Base-by-base conservation (phyloP, 2,113 vertebrate genomes). In the Centropus unirufus region DNA sequence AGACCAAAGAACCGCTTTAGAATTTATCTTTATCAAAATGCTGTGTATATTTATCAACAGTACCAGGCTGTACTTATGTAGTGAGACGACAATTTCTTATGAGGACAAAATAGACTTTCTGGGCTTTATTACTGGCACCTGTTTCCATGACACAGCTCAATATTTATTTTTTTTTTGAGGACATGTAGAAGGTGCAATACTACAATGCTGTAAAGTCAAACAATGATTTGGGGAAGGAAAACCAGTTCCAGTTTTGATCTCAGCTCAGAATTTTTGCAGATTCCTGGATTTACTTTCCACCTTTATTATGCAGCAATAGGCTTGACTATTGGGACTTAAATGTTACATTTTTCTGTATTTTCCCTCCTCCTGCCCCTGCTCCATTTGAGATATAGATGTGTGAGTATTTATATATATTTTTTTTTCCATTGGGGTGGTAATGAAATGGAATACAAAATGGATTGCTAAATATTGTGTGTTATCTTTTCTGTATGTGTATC, bases 1-100 rank as follows among this genome's bases (percentile, higher is more conserved):
- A 96, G 88, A 96, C 93, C 95, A 94, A 90, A 95, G 93, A 89
- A 69, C 67, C 58, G 44, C 79, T 95, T 97, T 69, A 47, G 57
- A 82, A 92, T 94, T 93, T 97, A 94, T 97, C 93, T 95, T 89
- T 96, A 97, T 95, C 93, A 81, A 92, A 95, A 96, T 52, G 91
- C 89, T 22, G 22, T 76, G 88, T 80, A 26, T 57, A 69, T 93
- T 92, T 97, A 94, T 95, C 57, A 4, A 66, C 87, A 81, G 68
- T 34, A 30, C 87, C 95, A 96, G 96, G 92, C 96, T 81, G 82
- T 52, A 72, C 42, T 92, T 93, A 7, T n/a, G 66, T 19, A 87
- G 80, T 8, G 83, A 95, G 96, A 64, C 81, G 95, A 94, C 61
- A 70, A 40, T 96, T 97, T 89, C 83, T 89, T 84, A 86, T 20